Evolutionary conservation across 2,113 vertebrate genomes (phyloP), one percentile per base, ranked within the genome.

Genomic region (Romanogobio albipinnatus): DNA sequence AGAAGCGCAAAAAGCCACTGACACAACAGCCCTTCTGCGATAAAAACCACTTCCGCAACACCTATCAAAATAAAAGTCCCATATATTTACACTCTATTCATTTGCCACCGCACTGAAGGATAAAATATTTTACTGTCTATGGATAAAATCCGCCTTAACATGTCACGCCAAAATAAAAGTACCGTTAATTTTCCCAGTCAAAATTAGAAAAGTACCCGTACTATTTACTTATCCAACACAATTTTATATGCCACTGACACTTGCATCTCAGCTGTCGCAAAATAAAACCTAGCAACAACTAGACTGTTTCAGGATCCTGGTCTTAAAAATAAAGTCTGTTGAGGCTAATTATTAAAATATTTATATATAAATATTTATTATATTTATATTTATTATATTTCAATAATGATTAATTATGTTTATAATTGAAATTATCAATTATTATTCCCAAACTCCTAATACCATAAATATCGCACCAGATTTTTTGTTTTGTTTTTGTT

Each of bases 41-140:
- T 68, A 43, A 77, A 47, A 76, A 17, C 0, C 13, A 9, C 36
- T n/a, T 58, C 19, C 68, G 26, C 19, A 5, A 24, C 0, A 53
- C 17, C 7, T 71, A 10, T 71, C 81, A 83, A 83, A 73, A 73
- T 83, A 83, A 83, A 45, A 83, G 68, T 43, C 64, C 5, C 2
- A 19, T 9, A 17, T 24, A 3, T 22, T 51, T 2, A 33, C 15
- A 33, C 45, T 17, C 22, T 17, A 47, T 47, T 24, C 22, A n/a
- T 70, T 76, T 9, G 47, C 8, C 9, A 10, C 11, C 15, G 10
- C 39, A 73, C 24, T 29, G 17, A 4, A 2, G 1, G 36, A 70
- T 11, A n/a, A 10, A 43, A 43, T 43, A n/a, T n/a, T n/a, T n/a
- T n/a, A n/a, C n/a, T n/a, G n/a, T n/a, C n/a, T n/a, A n/a, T n/a